Percentiles rank a stretch among this genome's conserved stretches.
These are phyloP conservation scores for Ptyas mucosa DNA, from an alignment of 2,113 vertebrate genomes.

Conservation along the genomic window DNA sequence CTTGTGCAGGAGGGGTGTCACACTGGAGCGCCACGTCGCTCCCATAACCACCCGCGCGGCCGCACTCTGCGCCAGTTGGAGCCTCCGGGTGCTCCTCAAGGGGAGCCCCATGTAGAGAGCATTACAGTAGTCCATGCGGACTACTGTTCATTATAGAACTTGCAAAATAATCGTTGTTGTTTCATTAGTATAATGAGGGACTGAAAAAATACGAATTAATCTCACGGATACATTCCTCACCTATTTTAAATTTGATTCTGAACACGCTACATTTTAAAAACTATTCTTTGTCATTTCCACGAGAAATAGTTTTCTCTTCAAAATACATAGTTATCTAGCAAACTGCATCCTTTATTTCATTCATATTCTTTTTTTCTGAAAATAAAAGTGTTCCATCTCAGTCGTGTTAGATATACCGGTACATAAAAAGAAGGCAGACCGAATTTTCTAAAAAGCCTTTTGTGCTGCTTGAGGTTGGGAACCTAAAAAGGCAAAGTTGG, in stretches of 20 bases:
- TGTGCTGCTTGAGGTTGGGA: not conserved
- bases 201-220: not conserved
- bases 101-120: too few relatives aligned
- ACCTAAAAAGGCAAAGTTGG: not conserved
- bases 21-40: too few relatives aligned
- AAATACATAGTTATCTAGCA: not conserved
- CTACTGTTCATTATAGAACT: too few relatives aligned
- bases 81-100: too few relatives aligned
- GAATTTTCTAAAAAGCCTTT: not conserved
- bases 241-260: not conserved
- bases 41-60: too few relatives aligned
- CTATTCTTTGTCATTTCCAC: not conserved
- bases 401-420: not conserved
- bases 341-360: not conserved
- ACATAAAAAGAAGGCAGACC: not conserved
- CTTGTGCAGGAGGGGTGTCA: too few relatives aligned
- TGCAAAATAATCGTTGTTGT: too few relatives aligned
- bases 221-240: not conserved
- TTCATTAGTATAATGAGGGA: not conserved
- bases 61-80: too few relatives aligned
- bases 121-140: too few relatives aligned
- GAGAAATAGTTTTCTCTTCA: not conserved
- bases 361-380: not conserved
- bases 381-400: not conserved
- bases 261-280: not conserved